Evolutionary conservation across 2,797 vertebrate genomes (phyloP), one percentile per base, ranked within the genome.

Genomic region (Helarctos malayanus): DNA sequence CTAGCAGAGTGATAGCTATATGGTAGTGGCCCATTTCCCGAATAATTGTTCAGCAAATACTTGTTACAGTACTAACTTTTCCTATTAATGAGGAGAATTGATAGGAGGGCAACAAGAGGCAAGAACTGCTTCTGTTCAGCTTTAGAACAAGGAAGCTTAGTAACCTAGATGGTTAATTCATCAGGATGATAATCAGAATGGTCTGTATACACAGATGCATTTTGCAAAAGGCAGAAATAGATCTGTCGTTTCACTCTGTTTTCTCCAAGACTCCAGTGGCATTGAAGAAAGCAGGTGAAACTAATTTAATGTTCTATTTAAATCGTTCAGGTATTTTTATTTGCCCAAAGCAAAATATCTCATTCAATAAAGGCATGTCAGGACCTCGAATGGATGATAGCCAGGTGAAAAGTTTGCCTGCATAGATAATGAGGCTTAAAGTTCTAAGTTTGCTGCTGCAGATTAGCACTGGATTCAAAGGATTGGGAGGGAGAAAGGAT

Each of bases 301-400:
- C 92, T 97, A 97, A 97, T 97, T 97, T 97, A 97, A 96, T 91
- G 71, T 93, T 97, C 90, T 97, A 98, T 97, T 98, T 98, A 97
- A 96, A 97, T 95, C 80, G 96, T 96, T 95, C 93, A 97, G 89
- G 78, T 95, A 97, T 97, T 97, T 97, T 96, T 98, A 94, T 91
- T 98, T 96, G 78, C 92, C 84, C 47, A 93, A 57, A 97, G 94
- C 59, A 90, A 97, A 97, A 95, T 93, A 96, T 89, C 93, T 96
- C 38, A 79, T 96, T 93, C 88, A 88, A 97, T 95, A 97, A 97
- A 95, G 45, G 29, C 27, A 76, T 90, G 68, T 45, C 94, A 97
- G 73, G 49, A 69, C 41, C 78, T 94, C 38, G n/a, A 91, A 86
- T 81, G 79, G 81, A 97, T 94, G 94, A 71, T 41, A 93, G n/a